Evolutionary conservation across 2,797 vertebrate species (phyloP).

Genomic region (Poeciliopsis paucimaculata): DNA sequence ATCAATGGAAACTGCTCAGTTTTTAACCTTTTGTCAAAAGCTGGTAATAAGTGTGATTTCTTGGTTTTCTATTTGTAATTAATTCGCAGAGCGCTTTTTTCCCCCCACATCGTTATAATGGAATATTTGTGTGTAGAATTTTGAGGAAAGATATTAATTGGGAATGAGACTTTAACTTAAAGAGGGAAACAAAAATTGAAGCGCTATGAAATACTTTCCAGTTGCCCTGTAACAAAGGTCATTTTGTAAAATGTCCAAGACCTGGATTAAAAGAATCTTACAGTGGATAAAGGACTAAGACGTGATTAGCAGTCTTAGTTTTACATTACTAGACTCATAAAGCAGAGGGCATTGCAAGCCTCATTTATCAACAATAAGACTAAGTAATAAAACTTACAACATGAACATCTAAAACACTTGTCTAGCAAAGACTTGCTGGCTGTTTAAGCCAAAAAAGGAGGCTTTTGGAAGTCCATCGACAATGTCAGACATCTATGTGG

Average conservation of each 20-base stretch:
- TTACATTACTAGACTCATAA: background rate
- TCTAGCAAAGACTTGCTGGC: background rate
- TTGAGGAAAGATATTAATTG: background rate
- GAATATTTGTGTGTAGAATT: background rate
- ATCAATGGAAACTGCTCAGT: too few relatives aligned
- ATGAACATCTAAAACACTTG: background rate
- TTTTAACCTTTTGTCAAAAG: too few relatives aligned
- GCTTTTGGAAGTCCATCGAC: background rate
- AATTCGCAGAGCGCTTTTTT: too few relatives aligned
- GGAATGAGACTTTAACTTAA: background rate
- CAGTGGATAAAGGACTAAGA: background rate
- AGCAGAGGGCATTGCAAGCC: background rate
- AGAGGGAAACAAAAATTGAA: background rate
- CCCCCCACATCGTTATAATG: too few relatives aligned
- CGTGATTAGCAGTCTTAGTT: background rate
- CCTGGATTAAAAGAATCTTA: slow-evolving; percentile 1
- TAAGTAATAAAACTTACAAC: background rate
- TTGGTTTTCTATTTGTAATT: too few relatives aligned
- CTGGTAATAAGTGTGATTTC: too few relatives aligned
- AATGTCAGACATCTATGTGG: background rate
- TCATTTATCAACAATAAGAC: background rate
- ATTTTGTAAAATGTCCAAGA: background rate
- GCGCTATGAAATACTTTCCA: background rate
- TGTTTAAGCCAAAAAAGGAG: background rate
- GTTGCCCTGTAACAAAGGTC: background rate